These are phyloP conservation scores for Alca torda DNA, from an alignment of 2,797 vertebrate species.

Conservation along the genomic window DNA sequence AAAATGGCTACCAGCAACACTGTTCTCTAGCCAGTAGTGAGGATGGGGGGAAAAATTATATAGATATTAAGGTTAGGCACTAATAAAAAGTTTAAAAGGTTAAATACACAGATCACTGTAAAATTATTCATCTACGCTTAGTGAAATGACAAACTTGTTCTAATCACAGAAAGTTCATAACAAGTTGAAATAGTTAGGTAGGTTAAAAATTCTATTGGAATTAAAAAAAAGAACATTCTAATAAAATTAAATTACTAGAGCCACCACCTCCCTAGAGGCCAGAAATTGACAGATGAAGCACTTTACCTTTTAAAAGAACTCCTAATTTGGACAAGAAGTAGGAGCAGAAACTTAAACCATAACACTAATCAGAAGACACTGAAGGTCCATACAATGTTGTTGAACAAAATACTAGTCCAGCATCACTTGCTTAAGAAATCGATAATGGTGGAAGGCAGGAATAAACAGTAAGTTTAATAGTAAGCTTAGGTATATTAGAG, in stretches of 20 bases:
- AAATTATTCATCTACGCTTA: background rate
- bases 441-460: background rate
- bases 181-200: background rate
- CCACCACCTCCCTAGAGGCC: background rate
- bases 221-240: background rate
- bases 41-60: rapidly evolving
- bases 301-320: background rate
- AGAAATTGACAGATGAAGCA: background rate
- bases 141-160: background rate
- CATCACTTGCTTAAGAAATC: background rate
- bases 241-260: background rate
- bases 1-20: background rate
- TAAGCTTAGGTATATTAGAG: background rate
- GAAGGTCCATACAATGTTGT: background rate
- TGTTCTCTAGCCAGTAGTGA: background rate
- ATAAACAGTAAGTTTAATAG: background rate
- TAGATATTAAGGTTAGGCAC: background rate
- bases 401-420: background rate
- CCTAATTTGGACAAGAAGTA: background rate
- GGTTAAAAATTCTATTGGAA: background rate
- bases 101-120: background rate
- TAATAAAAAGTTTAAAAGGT: background rate
- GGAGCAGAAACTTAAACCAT: background rate
- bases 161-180: background rate
- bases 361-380: background rate